Conservation (phyloP, 2,113 vertebrate species). For the Cheirogaleus medius region DNA sequence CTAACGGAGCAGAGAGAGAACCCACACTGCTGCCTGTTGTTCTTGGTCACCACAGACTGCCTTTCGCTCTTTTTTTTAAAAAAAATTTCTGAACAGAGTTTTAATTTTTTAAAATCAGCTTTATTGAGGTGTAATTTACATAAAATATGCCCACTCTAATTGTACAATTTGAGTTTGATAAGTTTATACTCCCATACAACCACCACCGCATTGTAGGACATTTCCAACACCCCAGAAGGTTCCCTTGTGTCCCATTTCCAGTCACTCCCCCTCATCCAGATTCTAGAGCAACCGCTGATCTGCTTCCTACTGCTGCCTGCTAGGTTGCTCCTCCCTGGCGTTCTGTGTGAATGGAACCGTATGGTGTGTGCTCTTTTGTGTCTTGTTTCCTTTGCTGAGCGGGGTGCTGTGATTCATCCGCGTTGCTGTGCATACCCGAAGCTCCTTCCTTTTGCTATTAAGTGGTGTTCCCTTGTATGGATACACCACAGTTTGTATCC, state of each 20-base stretch:
- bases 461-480: accelerated
- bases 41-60: not conserved
- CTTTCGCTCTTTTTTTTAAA: not conserved
- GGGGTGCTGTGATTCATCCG: not conserved
- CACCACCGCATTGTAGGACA: not conserved
- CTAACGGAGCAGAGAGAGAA: not conserved
- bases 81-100: not conserved
- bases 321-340: not conserved
- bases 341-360: not conserved
- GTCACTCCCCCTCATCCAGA: not conserved
- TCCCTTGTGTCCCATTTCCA: not conserved
- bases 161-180: not conserved
- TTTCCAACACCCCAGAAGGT: not conserved
- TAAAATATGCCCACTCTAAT: not conserved
- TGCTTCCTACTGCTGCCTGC: not conserved
- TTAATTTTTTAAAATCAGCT: not conserved
- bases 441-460: not conserved
- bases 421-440: not conserved
- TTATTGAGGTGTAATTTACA: not conserved
- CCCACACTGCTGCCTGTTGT: not conserved
- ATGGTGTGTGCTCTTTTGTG: not conserved
- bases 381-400: not conserved
- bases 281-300: not conserved
- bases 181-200: not conserved
- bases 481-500: too few species aligned